Percentiles rank a stretch among this genome's conserved stretches.
Evolutionary conservation across 2,113 vertebrate species (phyloP).

Genomic region (Ctenomys sociabilis): DNA sequence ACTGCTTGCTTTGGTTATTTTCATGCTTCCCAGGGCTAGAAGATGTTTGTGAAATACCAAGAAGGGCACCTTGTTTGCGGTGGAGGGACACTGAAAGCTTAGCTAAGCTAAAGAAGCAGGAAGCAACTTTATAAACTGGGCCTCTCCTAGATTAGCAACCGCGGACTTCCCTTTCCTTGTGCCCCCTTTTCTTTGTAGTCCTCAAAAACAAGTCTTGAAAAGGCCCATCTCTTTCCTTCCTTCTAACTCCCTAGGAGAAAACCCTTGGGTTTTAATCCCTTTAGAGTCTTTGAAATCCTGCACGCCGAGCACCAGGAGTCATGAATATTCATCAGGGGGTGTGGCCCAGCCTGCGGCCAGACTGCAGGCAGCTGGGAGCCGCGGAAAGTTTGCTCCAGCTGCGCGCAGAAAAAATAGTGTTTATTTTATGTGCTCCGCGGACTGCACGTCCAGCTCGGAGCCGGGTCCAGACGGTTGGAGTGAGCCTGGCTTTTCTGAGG

Average conservation of each 20-base stretch:
- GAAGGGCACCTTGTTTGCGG: background rate
- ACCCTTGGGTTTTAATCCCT: background rate
- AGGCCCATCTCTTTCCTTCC: background rate
- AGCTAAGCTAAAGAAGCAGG: background rate
- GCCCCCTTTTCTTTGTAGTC: background rate
- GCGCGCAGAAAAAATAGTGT: conserved; percentile 50
- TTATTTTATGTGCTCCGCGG: conserved; percentile 35
- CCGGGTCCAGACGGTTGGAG: background rate
- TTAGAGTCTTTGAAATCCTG: background rate
- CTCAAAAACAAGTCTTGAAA: conserved; percentile 14
- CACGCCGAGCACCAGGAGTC: background rate
- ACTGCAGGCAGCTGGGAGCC: background rate
- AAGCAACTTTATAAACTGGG: conserved; percentile 16
- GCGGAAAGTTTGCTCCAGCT: conserved; percentile 63
- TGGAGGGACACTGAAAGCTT: background rate
- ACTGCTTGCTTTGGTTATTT: background rate
- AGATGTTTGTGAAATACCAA: background rate
- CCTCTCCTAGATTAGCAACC: background rate
- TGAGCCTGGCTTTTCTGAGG: conserved; percentile 24
- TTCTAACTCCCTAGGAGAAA: background rate
- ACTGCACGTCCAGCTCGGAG: background rate
- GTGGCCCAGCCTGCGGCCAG: background rate
- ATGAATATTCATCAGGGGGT: conserved; percentile 73
- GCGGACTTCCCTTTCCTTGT: background rate
- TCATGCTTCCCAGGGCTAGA: background rate